A percentile compares a stretch with the other conserved stretches of the same genome.
These are phyloP conservation scores for Acanthosepion pharaonis DNA, from an alignment of 2,888 invertebrate species.

Conservation along the genomic window DNA sequence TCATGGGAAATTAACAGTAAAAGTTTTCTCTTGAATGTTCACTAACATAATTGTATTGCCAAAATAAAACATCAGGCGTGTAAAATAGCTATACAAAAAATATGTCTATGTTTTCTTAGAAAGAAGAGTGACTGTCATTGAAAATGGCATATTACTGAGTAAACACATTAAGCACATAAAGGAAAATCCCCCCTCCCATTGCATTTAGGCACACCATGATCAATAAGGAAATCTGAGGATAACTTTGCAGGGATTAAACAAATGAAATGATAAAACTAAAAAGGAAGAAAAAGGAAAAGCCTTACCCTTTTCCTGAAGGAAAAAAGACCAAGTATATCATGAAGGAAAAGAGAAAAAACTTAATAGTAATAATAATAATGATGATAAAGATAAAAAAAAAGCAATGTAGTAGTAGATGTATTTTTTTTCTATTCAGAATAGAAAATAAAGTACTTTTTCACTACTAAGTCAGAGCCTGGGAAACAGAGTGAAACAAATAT, in stretches of 20 bases:
- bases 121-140: conserved; percentile 20
- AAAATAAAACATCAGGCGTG: neutral
- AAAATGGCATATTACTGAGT: neutral
- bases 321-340: conserved; percentile 6
- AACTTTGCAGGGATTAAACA: neutral
- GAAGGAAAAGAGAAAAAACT: neutral
- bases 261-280: neutral
- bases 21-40: conserved; percentile 33
- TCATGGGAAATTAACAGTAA: neutral
- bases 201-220: neutral
- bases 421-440: neutral
- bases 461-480: neutral
- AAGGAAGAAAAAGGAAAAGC: neutral
- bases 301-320: neutral
- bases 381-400: neutral
- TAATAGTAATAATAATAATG: neutral
- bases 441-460: neutral
- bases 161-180: neutral
- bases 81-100: neutral
- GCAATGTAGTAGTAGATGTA: neutral
- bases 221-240: conserved; percentile 9
- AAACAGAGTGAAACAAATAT: conserved; percentile 23
- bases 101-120: neutral
- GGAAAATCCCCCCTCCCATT: neutral
- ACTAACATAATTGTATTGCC: conserved; percentile 23